Evolutionary conservation across 2,888 invertebrate genomes (phyloP), one percentile per base, ranked within the genome.

Genomic region (Tinea pellionella): DNA sequence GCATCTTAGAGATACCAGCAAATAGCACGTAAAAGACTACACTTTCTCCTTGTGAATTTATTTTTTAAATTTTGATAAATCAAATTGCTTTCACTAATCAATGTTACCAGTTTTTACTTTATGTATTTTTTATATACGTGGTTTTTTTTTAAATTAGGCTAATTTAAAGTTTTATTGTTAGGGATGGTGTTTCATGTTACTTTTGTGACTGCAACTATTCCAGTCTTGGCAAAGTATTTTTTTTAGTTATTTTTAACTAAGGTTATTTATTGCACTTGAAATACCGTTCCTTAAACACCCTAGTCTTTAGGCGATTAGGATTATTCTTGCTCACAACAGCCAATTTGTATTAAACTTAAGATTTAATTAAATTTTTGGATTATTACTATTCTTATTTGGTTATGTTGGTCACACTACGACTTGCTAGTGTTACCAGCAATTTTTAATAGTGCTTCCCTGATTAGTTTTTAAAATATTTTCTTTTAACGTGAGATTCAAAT

Each of bases 281-380:
- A 47, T 47, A 47, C 15, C 47, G 47, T 47, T 9, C 47, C 47
- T n/a, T n/a, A 37, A 76, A 73, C 75, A 69, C 78, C 78, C 82
- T 83, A 83, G 83, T 83, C 81, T 74, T 67, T 81, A 83, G 80
- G 68, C 78, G 78, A 75, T 73, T 78, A 76, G 72, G 69, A 74
- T 70, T 68, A 65, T 67, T 68, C 70, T 81, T 82, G 83, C 83
- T 83, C 83, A 82, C 69, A 66, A 69, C 71, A 72, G 73, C 74
- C 73, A 74, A 57, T 57, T 58, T 4, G n/a, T 9, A 42, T 42
- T 42, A 42, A 42, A n/a, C 8, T 42, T 42, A n/a, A 42, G 13
- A 9, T n/a, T 42, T 47, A 16, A 15, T 47, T 47, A 15, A 47
- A 2, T 16, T 15, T 47, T 47, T 8, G 1, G 2, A 37, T 9